phyloP scores from a whole-genome alignment of 2,113 vertebrate genomes.

The Dryoscopus gambensis region DNA sequence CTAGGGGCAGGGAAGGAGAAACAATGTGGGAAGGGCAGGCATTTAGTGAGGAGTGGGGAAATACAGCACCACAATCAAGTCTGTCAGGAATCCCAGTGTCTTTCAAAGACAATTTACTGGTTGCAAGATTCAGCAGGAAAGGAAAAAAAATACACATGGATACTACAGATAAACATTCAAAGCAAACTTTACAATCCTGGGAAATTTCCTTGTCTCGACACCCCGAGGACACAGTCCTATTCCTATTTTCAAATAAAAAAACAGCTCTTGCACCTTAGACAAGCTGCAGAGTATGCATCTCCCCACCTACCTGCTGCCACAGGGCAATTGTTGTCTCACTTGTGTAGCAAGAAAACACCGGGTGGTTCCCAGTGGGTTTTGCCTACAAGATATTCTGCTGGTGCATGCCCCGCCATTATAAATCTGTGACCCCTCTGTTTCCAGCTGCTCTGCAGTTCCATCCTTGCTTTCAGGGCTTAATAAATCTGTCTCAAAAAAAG shows the following conservation, averaged over 20 bases:
- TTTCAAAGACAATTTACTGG: neutral
- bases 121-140: neutral
- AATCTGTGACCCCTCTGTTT: neutral
- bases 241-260: neutral
- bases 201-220: neutral
- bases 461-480: neutral
- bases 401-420: neutral
- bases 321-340: neutral
- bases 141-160: neutral
- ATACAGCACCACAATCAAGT: too few species aligned
- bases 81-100: neutral
- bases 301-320: neutral
- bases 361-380: neutral
- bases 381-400: neutral
- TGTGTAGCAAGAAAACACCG: neutral
- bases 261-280: neutral
- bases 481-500: neutral
- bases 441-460: constrained; percentile 2
- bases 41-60: too few species aligned
- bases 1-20: too few species aligned
- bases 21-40: too few species aligned
- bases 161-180: neutral
- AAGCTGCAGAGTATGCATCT: neutral
- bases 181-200: neutral
- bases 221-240: neutral